Percentiles rank a stretch among this genome's conserved stretches.
Evolutionary conservation across 2,113 vertebrate species (phyloP).

Genomic region (Sapayoa aenigma): DNA sequence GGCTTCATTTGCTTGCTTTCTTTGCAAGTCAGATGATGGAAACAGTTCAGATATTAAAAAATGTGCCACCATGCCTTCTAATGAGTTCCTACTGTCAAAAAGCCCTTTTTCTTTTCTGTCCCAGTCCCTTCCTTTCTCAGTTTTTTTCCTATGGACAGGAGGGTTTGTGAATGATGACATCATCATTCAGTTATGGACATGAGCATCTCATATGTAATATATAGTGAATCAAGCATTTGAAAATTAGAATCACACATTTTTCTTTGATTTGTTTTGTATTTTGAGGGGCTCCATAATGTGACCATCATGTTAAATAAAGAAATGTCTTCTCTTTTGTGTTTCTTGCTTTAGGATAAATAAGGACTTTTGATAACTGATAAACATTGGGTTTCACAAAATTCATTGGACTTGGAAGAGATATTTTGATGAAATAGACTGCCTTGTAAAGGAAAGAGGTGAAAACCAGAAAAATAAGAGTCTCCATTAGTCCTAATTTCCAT

Average conservation of each 20-base stretch:
- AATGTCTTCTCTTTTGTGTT: not conserved
- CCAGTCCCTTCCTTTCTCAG: not conserved
- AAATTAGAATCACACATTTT: not conserved
- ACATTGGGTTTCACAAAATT: not conserved
- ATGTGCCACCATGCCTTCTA: not conserved
- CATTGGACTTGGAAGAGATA: not conserved
- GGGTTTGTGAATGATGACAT: not conserved
- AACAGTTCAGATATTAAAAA: not conserved
- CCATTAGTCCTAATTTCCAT: not conserved
- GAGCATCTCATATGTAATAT: not conserved
- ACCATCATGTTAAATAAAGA: not conserved
- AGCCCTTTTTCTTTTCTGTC: not conserved
- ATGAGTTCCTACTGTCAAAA: not conserved
- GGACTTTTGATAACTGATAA: not conserved
- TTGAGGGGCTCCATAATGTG: not conserved
- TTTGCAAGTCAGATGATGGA: not conserved
- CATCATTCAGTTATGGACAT: not conserved
- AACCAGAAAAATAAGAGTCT: not conserved
- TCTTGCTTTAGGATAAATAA: not conserved
- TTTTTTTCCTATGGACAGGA: not conserved
- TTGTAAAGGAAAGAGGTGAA: not conserved
- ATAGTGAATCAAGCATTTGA: not conserved
- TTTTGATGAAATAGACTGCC: not conserved
- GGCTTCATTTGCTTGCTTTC: slow-evolving; percentile 1
- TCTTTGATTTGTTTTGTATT: not conserved